Conservation (phyloP, 2,888 invertebrate genomes). For the Venusia cambrica region DNA sequence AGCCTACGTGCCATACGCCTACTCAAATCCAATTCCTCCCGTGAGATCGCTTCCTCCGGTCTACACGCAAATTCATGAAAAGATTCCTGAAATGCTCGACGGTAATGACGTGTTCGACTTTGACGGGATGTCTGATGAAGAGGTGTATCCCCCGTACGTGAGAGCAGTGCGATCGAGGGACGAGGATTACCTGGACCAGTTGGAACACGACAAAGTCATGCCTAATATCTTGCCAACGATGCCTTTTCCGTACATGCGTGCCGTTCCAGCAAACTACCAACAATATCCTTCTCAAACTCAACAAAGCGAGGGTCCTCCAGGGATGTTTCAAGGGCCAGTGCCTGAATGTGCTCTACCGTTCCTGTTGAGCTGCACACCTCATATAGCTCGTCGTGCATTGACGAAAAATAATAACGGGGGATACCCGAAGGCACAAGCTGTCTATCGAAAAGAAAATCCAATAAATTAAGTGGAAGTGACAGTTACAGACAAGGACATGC, state of each 20-base stretch:
- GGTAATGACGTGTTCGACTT: constrained; percentile 21
- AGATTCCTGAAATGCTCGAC: constrained; percentile 29
- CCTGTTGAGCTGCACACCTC: constrained; percentile 50
- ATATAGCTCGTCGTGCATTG: constrained; percentile 37
- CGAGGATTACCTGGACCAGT: constrained; percentile 47
- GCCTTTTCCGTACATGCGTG: constrained; percentile 48
- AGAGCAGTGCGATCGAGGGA: constrained; percentile 38
- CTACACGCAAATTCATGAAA: constrained; percentile 37
- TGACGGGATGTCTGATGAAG: constrained; percentile 9
- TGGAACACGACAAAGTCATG: constrained; percentile 54
- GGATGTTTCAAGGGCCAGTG: constrained; percentile 31
- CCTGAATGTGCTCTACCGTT: constrained; percentile 44
- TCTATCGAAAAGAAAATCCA: constrained; percentile 13
- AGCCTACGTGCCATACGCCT: constrained; percentile 16
- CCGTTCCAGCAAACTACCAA: constrained; percentile 22
- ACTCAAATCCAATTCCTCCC: constrained; percentile 28
- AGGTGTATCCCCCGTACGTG: constrained; percentile 26
- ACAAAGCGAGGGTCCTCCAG: constrained; percentile 7
- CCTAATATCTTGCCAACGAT: constrained; percentile 66
- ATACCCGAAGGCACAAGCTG: background rate
- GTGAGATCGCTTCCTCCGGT: constrained; percentile 38
- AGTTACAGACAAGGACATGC: no score
- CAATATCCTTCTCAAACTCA: constrained; percentile 1
- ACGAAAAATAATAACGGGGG: constrained; percentile 6
- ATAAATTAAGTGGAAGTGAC: no score